A percentile compares a stretch with the other conserved stretches of the same genome.
Evolutionary conservation across 2,797 vertebrate species (phyloP).

Genomic region (Myotis planiceps): DNA sequence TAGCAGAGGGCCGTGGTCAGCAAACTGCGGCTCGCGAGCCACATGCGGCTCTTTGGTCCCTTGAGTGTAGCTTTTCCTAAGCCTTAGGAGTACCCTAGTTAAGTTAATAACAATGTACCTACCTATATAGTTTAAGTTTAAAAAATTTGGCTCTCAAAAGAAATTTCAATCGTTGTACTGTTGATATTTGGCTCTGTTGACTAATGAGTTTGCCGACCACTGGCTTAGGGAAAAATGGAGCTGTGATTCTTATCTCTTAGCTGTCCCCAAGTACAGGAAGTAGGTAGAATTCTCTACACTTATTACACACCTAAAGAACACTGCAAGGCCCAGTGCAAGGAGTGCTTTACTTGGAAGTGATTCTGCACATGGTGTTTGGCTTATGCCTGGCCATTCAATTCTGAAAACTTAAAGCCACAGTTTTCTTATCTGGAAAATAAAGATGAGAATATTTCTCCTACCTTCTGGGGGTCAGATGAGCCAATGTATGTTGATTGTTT

Average conservation of each 20-base stretch:
- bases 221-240: neutral
- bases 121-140: no score
- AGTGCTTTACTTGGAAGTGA: neutral
- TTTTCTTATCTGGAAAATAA: neutral
- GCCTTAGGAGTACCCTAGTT: no score
- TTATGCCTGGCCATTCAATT: neutral
- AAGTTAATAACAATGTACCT: no score
- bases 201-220: no score
- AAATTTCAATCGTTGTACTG: no score
- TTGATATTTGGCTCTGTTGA: no score
- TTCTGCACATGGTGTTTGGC: neutral
- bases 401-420: neutral
- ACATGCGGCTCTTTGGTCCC: no score
- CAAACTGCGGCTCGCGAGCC: no score
- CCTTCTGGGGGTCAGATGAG: neutral
- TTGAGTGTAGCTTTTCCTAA: no score
- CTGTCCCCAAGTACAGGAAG: neutral
- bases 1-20: neutral
- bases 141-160: no score
- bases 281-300: neutral
- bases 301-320: neutral
- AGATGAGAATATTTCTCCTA: neutral
- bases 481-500: neutral
- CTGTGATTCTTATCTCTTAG: neutral
- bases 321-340: neutral